A percentile compares a stretch with the other conserved stretches of the same genome.
Conservation (phyloP, 1,140 invertebrate species). For the Myzus persicae region DNA sequence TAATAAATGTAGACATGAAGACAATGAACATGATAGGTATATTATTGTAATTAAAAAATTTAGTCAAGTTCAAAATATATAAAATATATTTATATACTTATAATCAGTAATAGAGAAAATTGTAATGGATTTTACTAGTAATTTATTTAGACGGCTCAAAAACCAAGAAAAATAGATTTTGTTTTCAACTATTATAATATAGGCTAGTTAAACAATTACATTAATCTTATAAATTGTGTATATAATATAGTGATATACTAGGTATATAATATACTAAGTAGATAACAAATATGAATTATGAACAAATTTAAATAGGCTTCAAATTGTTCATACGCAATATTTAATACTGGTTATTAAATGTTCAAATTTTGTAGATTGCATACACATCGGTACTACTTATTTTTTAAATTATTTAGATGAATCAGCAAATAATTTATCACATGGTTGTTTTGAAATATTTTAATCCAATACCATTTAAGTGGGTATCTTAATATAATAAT, state of each 20-base stretch:
- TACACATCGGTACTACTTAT: background rate
- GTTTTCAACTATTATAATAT: background rate
- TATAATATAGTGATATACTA: too few relatives aligned
- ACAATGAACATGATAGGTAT: too few relatives aligned
- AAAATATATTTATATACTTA: background rate
- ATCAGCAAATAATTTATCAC: too few relatives aligned
- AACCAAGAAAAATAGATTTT: background rate
- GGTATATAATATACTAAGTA: background rate
- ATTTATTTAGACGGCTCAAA: background rate
- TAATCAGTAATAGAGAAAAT: background rate
- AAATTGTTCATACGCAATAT: background rate
- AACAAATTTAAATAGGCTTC: background rate
- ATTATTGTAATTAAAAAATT: too few relatives aligned
- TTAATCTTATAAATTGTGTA: too few relatives aligned
- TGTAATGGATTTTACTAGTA: background rate
- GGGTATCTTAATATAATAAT: too few relatives aligned
- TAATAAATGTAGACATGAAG: too few relatives aligned
- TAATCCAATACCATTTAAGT: too few relatives aligned
- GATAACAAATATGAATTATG: background rate
- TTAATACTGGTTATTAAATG: background rate
- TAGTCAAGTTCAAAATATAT: background rate
- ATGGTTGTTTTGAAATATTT: too few relatives aligned
- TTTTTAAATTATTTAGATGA: background rate
- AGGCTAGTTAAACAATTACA: background rate
- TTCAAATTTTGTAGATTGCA: background rate